Evolutionary conservation across 2,113 vertebrate genomes (phyloP), one percentile per base, ranked within the genome.

Genomic region (Passer domesticus): DNA sequence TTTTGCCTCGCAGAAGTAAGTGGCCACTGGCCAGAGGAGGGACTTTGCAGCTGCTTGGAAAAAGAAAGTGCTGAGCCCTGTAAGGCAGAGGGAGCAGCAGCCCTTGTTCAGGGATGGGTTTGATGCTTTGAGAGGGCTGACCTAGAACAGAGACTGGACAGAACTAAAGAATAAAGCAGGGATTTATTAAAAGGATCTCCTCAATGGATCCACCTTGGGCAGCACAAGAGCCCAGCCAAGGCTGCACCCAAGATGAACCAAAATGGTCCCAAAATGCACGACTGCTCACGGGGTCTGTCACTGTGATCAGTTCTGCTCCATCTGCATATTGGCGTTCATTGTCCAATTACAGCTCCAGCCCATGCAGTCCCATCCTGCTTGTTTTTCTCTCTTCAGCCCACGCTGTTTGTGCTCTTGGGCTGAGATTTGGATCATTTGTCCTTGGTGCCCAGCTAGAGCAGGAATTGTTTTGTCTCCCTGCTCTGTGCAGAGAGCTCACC

Each of bases 41-140:
- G 11, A 44, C 44, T 59, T 56, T 50, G 66, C 52, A 63, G 76
- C 67, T 80, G 52, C 20, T 2, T 12, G 30, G 78, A 13, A 17
- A 15, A 33, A 31, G 43, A 8, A 37, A 52, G 3, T 2, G 5
- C 41, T 2, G 4, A 59, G 31, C 23, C 35, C 53, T 55, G 68
- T 4, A 13, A 55, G 0, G 6, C 44, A 24, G 41, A 37, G 33
- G 63, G 47, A 53, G 1, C 37, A 11, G 23, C 75, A 85, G 46
- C 55, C 18, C 4, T 6, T n/a, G 60, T 8, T 33, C 39, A 23
- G 76, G 52, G 47, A 1, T 13, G 47, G 52, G 12, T 37, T 59
- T 59, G n/a, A 35, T 59, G n/a, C n/a, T n/a, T 8, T 35, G n/a
- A 6, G 15, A 3, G 2, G n/a, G 15, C 56, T 35, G 56, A 0